Evolutionary conservation across 2,888 invertebrate genomes (phyloP).

Genomic region (Drosophila pseudotakahashii): DNA sequence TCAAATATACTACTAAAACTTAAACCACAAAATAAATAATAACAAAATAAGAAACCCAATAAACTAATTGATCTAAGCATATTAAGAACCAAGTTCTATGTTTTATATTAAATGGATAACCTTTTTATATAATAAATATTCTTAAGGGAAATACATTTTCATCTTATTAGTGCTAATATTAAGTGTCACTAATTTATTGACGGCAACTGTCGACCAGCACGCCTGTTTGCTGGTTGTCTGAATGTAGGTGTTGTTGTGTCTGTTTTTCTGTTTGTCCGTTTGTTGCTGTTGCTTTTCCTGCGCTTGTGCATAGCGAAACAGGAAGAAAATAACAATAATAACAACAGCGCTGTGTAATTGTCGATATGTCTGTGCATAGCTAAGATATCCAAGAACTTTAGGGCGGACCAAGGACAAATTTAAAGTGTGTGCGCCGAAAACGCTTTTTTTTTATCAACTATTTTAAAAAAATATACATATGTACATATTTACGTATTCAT

Average conservation of each 20-base stretch:
- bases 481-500: too few relatives aligned
- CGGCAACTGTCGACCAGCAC: conserved; percentile 2
- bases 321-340: conserved; percentile 64
- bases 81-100: too few relatives aligned
- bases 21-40: too few relatives aligned
- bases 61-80: too few relatives aligned
- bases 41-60: too few relatives aligned
- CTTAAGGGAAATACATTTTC: too few relatives aligned
- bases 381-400: conserved; percentile 45
- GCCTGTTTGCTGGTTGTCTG: conserved; percentile 9
- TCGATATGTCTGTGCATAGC: conserved; percentile 35
- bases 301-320: conserved; percentile 59
- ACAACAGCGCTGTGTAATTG: conserved; percentile 54
- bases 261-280: conserved; percentile 15
- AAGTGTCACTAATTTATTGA: background rate
- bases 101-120: too few relatives aligned
- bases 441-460: too few relatives aligned
- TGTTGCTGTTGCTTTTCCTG: conserved; percentile 47
- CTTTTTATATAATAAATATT: too few relatives aligned
- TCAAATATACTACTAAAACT: too few relatives aligned
- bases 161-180: too few relatives aligned
- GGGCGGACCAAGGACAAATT: conserved; percentile 42
- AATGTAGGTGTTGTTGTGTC: conserved; percentile 22
- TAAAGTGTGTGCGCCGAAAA: background rate
- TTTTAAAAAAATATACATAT: too few relatives aligned